Conservation (phyloP, 2,113 vertebrate genomes). For the Sorex fumeus region DNA sequence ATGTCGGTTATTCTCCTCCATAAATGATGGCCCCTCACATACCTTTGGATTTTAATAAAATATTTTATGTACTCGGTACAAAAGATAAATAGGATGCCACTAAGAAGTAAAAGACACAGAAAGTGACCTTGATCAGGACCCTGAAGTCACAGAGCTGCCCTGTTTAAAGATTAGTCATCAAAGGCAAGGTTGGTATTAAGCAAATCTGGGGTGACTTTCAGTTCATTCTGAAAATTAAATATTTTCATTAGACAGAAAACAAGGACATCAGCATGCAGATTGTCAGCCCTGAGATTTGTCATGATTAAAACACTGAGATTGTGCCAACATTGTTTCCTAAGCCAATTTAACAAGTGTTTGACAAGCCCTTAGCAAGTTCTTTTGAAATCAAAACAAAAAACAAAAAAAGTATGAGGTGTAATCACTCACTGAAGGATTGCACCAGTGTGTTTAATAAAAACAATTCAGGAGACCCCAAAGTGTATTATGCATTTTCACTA, state of each 20-base stretch:
- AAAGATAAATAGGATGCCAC: constrained; percentile 49
- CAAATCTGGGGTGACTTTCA: constrained; percentile 74
- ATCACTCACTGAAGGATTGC: constrained; percentile 49
- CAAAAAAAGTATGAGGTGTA: neutral
- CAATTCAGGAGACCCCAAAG: constrained; percentile 14
- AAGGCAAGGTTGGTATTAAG: constrained; percentile 66
- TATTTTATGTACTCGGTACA: constrained; percentile 17
- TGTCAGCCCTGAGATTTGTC: constrained; percentile 62
- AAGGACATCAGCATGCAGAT: constrained; percentile 71
- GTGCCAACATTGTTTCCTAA: constrained; percentile 64
- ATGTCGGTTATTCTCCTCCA: constrained; percentile 15
- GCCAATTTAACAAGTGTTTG: constrained; percentile 63
- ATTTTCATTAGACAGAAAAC: constrained; percentile 83
- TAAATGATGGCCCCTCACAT: constrained; percentile 10
- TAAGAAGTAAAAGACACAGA: constrained; percentile 28
- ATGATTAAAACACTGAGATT: constrained; percentile 66
- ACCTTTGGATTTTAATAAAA: constrained; percentile 64
- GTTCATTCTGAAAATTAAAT: constrained; percentile 85
- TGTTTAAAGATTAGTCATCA: constrained; percentile 67
- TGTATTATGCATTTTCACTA: neutral
- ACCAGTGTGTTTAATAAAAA: constrained; percentile 47
- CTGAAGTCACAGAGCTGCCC: constrained; percentile 12
- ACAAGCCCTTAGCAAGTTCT: constrained; percentile 54
- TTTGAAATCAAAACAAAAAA: constrained; percentile 12
- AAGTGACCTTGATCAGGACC: constrained; percentile 40